Evolutionary conservation across 30 jellyfish, hydroid and myxozoan species (phyloP).

Genomic region (Turritopsis dohrnii): DNA sequence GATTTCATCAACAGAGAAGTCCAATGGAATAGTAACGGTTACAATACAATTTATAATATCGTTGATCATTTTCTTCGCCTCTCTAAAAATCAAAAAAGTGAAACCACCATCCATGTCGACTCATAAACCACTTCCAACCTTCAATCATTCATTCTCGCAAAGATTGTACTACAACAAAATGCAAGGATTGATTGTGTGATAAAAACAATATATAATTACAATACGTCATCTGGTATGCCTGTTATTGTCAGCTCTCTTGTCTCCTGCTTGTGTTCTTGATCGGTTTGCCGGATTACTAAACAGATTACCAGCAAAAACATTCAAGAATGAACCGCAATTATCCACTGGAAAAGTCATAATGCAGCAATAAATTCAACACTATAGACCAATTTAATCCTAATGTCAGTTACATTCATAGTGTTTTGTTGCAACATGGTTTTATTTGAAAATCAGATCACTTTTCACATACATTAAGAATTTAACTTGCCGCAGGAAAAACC

Average conservation of each 20-base stretch:
- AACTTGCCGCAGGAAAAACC: too few species aligned
- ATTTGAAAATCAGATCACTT: too few species aligned
- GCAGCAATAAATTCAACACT: too few species aligned
- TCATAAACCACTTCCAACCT: too few species aligned
- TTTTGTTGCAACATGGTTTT: too few species aligned
- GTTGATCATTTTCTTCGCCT: slow-evolving; percentile 54
- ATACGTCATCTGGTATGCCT: neutral
- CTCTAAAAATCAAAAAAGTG: slow-evolving; percentile 30
- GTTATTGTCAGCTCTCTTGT: slow-evolving; percentile 15
- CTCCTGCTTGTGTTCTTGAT: neutral
- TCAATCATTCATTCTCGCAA: neutral
- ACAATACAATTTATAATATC: slow-evolving; percentile 52
- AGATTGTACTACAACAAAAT: too few species aligned
- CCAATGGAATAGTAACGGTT: slow-evolving; percentile 32
- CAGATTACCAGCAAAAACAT: too few species aligned
- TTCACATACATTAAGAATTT: too few species aligned
- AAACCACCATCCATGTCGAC: neutral
- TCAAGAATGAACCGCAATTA: too few species aligned
- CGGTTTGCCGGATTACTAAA: slow-evolving; percentile 4
- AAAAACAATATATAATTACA: neutral
- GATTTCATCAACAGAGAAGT: slow-evolving; percentile 3
- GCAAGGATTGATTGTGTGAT: neutral
- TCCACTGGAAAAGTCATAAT: too few species aligned
- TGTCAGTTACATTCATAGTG: too few species aligned
- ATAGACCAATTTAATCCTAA: too few species aligned